Conservation (phyloP, 2,113 vertebrate genomes). For the Buteo buteo region DNA sequence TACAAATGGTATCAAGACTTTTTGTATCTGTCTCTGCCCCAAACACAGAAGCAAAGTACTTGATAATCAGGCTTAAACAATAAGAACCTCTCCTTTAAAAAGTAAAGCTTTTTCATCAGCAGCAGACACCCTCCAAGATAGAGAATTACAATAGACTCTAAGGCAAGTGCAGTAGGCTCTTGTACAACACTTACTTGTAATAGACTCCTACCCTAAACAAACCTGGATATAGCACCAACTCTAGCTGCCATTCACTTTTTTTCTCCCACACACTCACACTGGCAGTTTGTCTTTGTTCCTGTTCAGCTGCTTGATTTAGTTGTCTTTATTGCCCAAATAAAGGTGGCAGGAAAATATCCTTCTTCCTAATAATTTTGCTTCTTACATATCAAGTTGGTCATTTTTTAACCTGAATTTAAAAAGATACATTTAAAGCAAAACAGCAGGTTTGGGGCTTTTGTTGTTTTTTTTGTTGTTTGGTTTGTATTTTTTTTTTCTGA, state of each 20-base stretch:
- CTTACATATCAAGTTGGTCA: neutral
- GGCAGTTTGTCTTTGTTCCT: neutral
- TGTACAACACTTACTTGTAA: neutral
- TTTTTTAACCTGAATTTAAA: neutral
- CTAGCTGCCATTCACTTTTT: neutral
- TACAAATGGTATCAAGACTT: neutral
- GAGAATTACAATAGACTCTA: neutral
- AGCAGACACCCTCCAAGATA: neutral
- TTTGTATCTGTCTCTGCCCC: neutral
- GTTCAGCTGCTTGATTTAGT: neutral
- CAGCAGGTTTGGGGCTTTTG: accelerated
- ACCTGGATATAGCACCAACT: neutral
- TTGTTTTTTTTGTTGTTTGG: neutral
- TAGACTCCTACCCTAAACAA: neutral
- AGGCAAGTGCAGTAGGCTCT: neutral
- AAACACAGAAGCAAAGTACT: neutral
- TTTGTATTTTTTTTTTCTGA: neutral
- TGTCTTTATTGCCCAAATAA: neutral
- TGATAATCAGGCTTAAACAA: neutral
- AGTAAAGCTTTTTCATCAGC: neutral
- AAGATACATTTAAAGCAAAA: neutral
- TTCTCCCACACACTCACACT: neutral
- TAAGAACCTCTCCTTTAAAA: neutral
- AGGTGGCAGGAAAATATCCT: neutral
- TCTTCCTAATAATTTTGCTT: neutral